A percentile compares a stretch with the other conserved stretches of the same genome.
These are phyloP conservation scores for Megaceryle maxima DNA, from an alignment of 2,113 vertebrate genomes.

Conservation along the genomic window DNA sequence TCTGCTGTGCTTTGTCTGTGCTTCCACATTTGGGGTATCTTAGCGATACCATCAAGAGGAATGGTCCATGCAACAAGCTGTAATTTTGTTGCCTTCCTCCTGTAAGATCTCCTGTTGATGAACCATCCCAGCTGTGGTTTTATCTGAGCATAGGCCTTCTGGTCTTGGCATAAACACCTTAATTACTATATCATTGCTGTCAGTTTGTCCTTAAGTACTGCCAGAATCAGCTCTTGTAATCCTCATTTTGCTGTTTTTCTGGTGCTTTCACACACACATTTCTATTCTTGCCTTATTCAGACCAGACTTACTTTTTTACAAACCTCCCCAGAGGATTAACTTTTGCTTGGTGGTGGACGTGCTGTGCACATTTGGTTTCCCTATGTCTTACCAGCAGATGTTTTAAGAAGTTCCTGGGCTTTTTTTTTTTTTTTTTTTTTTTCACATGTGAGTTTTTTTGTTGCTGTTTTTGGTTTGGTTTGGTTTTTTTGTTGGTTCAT, in stretches of 20 bases:
- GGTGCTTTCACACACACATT: not conserved
- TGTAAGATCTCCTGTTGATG: not conserved
- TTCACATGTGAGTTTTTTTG: no score
- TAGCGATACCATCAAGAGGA: not conserved
- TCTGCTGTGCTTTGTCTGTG: not conserved
- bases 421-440: not conserved
- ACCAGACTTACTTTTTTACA: not conserved
- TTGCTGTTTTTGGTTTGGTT: no score
- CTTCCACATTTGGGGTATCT: rapidly evolving
- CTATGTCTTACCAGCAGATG: not conserved
- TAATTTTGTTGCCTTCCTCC: not conserved
- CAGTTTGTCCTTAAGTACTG: not conserved
- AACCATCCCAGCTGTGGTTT: not conserved
- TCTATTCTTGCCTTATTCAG: not conserved
- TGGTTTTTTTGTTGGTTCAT: not conserved
- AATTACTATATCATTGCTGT: not conserved
- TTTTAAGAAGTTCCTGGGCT: not conserved
- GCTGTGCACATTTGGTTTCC: not conserved
- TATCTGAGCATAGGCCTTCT: not conserved
- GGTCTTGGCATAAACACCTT: not conserved
- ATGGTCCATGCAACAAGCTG: not conserved
- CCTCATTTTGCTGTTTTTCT: not conserved
- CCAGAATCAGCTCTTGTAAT: not conserved
- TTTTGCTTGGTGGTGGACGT: not conserved
- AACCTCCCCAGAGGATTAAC: not conserved